Evolutionary conservation across 2,888 invertebrate genomes (phyloP), one percentile per base, ranked within the genome.

Genomic region (Trissolcus japonicus): DNA sequence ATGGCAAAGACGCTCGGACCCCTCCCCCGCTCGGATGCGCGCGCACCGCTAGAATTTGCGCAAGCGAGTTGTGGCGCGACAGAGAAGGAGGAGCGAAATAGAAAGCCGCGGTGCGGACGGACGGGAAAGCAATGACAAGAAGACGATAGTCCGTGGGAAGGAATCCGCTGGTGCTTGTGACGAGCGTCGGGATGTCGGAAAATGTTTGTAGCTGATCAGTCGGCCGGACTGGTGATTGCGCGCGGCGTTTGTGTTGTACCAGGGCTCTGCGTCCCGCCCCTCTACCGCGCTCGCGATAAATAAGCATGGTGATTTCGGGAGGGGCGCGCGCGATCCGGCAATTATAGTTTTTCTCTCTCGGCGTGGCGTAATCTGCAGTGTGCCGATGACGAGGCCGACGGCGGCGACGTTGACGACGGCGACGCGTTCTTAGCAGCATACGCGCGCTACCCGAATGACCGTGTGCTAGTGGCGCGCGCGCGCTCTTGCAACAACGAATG

Each of bases 391-490:
- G 51, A 35, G 40, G 50, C 11, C 29, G 19, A 41, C 40, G 19
- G n/a, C 51, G 46, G 29, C 40, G 29, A 29, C 63, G 50, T 21
- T 53, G 62, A 19, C 63, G 59, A 59, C 55, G 55, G 21, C 62
- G 57, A 50, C 61, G 69, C 57, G 46, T 2, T 41, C 43, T 51
- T 41, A 41, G 50, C 14, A 56, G 50, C 43, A 41, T 16, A 59
- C 51, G 66, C 60, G 68, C 68, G 14, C 7, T 17, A 6, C 21
- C 72, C 72, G 17, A 56, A 65, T 67, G 76, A 50, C 57, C 59
- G 67, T 79, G 76, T 75, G 71, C 76, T 68, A 67, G 78, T 71
- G 65, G 75, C 79, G 80, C 67, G 71, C 75, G 77, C 72, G 74
- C 76, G 75, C 78, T 72, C 55, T 40, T 71, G 62, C 61, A 41